Evolutionary conservation across 2,797 vertebrate species (phyloP).

Genomic region (Notolepis coatsorum): DNA sequence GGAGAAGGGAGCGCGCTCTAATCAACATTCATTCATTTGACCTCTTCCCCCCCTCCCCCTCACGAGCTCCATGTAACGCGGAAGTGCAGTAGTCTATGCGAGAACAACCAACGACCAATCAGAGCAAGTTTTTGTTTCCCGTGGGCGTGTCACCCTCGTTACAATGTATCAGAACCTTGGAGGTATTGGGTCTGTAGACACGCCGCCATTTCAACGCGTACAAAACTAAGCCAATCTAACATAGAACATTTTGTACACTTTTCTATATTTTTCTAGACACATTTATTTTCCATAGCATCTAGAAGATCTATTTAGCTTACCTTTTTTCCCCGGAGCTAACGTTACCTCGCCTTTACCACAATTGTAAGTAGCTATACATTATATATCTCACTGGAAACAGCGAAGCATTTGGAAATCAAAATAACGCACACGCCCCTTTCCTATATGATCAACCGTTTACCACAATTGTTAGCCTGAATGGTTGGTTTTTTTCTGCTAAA

Average conservation of each 20-base stretch:
- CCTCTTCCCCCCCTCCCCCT: too few relatives aligned
- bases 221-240: too few relatives aligned
- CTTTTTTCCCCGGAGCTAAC: conserved; percentile 36
- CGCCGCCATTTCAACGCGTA: conserved; percentile 76
- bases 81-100: too few relatives aligned
- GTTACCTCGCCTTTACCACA: conserved; percentile 50
- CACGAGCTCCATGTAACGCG: too few relatives aligned
- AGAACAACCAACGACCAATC: conserved; percentile 52
- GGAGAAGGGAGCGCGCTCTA: too few relatives aligned
- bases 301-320: conserved; percentile 9
- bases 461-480: background rate
- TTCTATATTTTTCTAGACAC: conserved; percentile 41
- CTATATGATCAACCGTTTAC: conserved; percentile 7
- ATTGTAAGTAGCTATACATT: conserved; percentile 63
- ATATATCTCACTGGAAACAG: conserved; percentile 10
- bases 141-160: conserved; percentile 50
- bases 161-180: conserved; percentile 38
- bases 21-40: too few relatives aligned
- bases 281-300: conserved; percentile 50
- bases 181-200: conserved; percentile 35
- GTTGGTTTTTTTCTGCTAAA: background rate
- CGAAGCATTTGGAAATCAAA: conserved; percentile 17
- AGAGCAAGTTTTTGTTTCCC: background rate
- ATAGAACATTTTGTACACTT: conserved; percentile 33
- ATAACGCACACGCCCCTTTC: conserved; percentile 68